Conservation (phyloP, 2,113 vertebrate genomes). For the Antidorcas marsupialis region DNA sequence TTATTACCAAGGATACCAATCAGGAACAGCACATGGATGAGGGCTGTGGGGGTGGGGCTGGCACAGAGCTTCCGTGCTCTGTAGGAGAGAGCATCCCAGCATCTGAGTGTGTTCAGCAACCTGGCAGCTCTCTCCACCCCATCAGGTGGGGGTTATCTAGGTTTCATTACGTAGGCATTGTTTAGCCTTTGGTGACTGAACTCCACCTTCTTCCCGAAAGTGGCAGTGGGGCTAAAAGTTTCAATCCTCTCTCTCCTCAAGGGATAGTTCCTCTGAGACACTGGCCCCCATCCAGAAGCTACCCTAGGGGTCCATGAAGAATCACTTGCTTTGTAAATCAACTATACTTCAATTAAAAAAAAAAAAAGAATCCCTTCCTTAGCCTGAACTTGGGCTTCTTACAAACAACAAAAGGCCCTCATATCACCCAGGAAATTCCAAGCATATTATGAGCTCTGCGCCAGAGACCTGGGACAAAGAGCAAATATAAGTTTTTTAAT, state of each 20-base stretch:
- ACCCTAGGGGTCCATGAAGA: neutral
- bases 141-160: neutral
- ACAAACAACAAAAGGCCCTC: neutral
- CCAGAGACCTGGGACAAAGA: neutral
- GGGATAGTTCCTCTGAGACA: neutral
- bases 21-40: neutral
- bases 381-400: neutral
- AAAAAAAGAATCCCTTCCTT: neutral
- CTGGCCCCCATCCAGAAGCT: neutral
- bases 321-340: neutral
- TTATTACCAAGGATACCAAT: neutral
- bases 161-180: neutral
- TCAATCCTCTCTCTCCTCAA: neutral
- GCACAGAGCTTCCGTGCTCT: too few relatives aligned
- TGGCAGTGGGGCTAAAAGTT: neutral
- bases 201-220: neutral
- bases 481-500: neutral
- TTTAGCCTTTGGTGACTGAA: neutral
- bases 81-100: neutral
- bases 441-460: neutral
- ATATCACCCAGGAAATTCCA: neutral
- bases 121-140: neutral
- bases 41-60: rapidly evolving
- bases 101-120: neutral
- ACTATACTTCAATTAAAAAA: neutral